Percentiles rank a stretch among this genome's conserved stretches.
Conservation (phyloP, 2,888 invertebrate genomes). For the Xylocampa areola region DNA sequence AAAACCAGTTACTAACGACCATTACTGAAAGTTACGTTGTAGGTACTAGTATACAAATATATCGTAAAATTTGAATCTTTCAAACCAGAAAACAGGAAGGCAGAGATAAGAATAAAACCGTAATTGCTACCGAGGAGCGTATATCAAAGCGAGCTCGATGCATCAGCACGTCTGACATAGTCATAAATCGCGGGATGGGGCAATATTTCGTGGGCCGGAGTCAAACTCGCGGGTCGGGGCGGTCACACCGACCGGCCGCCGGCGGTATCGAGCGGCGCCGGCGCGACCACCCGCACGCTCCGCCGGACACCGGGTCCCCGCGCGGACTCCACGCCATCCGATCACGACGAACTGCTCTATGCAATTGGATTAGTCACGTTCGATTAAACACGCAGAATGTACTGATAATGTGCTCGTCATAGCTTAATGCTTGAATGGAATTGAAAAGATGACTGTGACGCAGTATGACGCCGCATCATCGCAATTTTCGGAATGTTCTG, state of each 20-base stretch:
- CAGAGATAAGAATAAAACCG: not conserved
- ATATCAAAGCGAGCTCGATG: slow-evolving; percentile 21
- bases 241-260: slow-evolving; percentile 19
- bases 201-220: slow-evolving; percentile 21
- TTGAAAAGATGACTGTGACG: not conserved
- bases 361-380: slow-evolving; percentile 27
- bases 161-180: slow-evolving; percentile 17
- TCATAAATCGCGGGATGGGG: slow-evolving; percentile 26
- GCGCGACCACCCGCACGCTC: slow-evolving; percentile 62
- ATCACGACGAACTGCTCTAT: slow-evolving; percentile 10
- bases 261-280: slow-evolving; percentile 49
- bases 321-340: slow-evolving; percentile 3
- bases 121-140: not conserved
- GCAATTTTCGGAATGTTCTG: not conserved
- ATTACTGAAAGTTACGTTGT: no score
- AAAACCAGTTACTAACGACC: no score
- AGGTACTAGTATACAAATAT: no score
- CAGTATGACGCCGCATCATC: not conserved
- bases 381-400: slow-evolving; percentile 20
- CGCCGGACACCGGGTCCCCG: slow-evolving; percentile 35
- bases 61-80: not conserved
- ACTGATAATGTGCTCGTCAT: not conserved
- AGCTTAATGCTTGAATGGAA: not conserved
- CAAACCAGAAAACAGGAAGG: slow-evolving; percentile 4
- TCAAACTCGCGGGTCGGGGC: slow-evolving; percentile 1